Conservation (phyloP, 2,888 invertebrate species). For the Neria commutata region DNA sequence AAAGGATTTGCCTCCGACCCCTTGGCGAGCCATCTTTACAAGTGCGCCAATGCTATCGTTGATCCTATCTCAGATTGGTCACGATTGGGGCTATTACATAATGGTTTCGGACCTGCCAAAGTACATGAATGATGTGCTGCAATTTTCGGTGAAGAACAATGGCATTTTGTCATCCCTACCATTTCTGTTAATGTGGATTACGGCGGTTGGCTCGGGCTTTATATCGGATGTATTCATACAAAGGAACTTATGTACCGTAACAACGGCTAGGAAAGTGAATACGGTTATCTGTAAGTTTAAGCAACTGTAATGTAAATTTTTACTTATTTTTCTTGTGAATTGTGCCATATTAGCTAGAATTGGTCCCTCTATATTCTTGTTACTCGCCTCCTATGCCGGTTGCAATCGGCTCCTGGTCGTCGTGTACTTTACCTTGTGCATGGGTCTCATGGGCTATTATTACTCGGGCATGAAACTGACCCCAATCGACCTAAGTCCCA, state of each 20-base stretch:
- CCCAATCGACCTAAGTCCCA: conserved; percentile 70
- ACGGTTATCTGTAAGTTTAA: conserved; percentile 66
- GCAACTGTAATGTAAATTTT: not conserved
- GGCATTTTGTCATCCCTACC: conserved; percentile 66
- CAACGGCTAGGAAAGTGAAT: conserved; percentile 68
- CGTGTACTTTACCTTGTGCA: conserved; percentile 67
- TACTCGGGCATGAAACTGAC: conserved; percentile 72
- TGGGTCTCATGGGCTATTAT: conserved; percentile 74
- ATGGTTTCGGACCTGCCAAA: conserved; percentile 69
- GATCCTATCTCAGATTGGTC: conserved; percentile 70
- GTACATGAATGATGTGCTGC: conserved; percentile 66
- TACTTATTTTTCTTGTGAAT: not conserved
- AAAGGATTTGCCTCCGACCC: conserved; percentile 66
- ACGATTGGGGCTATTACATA: conserved; percentile 69
- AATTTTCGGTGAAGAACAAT: conserved; percentile 65
- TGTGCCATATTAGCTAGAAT: conserved; percentile 62
- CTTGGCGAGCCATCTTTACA: conserved; percentile 71
- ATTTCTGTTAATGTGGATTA: conserved; percentile 66
- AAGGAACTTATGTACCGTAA: too few relatives aligned
- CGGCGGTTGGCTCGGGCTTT: conserved; percentile 66
- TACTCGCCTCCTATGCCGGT: conserved; percentile 70
- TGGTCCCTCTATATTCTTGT: conserved; percentile 69
- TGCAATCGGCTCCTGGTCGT: conserved; percentile 67
- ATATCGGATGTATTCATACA: conserved; percentile 72
- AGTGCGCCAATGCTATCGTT: conserved; percentile 72